Conservation (phyloP, 2,797 vertebrate genomes). For the Gymnocypris eckloni region DNA sequence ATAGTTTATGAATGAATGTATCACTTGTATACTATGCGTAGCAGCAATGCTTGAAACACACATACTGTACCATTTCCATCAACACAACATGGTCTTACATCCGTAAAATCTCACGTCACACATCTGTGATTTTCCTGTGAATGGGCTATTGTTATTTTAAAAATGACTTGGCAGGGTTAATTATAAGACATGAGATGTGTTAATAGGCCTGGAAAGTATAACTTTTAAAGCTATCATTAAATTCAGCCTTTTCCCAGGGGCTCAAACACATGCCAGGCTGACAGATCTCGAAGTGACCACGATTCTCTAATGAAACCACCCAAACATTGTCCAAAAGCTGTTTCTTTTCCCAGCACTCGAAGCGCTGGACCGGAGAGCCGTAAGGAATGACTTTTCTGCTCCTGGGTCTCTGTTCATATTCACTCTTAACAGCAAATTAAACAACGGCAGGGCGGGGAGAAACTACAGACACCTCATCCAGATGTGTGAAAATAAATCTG, state of each 20-base stretch:
- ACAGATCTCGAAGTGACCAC: slow-evolving; percentile 32
- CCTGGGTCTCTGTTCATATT: slow-evolving; percentile 75
- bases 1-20: not conserved
- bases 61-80: not conserved
- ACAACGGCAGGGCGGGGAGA: slow-evolving; percentile 80
- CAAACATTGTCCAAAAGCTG: slow-evolving; percentile 67
- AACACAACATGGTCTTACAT: not conserved
- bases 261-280: slow-evolving; percentile 10
- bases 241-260: slow-evolving; percentile 27
- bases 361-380: slow-evolving; percentile 50
- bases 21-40: not conserved
- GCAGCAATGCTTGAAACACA: not conserved
- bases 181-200: slow-evolving; percentile 46
- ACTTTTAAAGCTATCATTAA: slow-evolving; percentile 41
- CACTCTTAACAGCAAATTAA: slow-evolving; percentile 80
- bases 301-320: slow-evolving; percentile 43
- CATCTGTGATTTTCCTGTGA: slow-evolving; percentile 18
- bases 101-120: not conserved
- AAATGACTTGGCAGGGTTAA: slow-evolving; percentile 38
- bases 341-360: slow-evolving; percentile 68
- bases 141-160: slow-evolving; percentile 41
- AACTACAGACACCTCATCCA: slow-evolving; percentile 82
- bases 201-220: slow-evolving; percentile 52
- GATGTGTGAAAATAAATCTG: slow-evolving; percentile 85
- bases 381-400: slow-evolving; percentile 63